Evolutionary conservation across 2,113 vertebrate species (phyloP), one percentile per base, ranked within the genome.

Genomic region (Dascyllus trimaculatus): DNA sequence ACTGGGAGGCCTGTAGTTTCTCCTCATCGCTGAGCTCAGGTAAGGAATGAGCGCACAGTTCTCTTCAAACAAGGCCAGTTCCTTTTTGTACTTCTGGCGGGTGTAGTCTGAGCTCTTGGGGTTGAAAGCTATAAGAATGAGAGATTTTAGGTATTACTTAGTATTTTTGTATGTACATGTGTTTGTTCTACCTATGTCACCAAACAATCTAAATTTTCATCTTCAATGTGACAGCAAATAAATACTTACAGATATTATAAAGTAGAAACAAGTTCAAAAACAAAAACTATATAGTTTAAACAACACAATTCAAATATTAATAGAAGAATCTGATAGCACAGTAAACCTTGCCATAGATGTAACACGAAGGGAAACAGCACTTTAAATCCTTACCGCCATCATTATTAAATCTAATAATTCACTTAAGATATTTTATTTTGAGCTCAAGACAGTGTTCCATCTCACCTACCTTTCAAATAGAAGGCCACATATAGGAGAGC

Each of bases 391-490:
- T 29, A 66, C 14, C 8, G 49, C 11, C 3, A 49, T 29, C 2
- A 0, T 54, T 32, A 24, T 25, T 45, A 7, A 58, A 52, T 35
- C 21, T 40, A 48, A 51, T 24, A 58, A 24, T 49, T 52, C 2
- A 18, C 3, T 22, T 2, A 48, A 58, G 2, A 11, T 56, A 49
- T 61, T 43, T n/a, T 11, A 21, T 38, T 60, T 68, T 61, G 25
- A 35, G 14, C 24, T 38, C 10, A 11, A 14, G 13, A 18, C 8
- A 2, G 7, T n/a, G 14, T 43, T 2, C 1, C 18, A 49, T 60
- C 19, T 18, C 48, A 17, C 72, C 71, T 95, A 99, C 98, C 98
- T 98, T 99, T 99, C 69, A 99, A 94, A 88, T 99, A 96, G 82
- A 95, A 94, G 10, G 95, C 96, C 40, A 98, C 73, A 64, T 97